These are phyloP conservation scores for Butorides virescens DNA, from an alignment of 2,113 vertebrate genomes.

Conservation along the genomic window DNA sequence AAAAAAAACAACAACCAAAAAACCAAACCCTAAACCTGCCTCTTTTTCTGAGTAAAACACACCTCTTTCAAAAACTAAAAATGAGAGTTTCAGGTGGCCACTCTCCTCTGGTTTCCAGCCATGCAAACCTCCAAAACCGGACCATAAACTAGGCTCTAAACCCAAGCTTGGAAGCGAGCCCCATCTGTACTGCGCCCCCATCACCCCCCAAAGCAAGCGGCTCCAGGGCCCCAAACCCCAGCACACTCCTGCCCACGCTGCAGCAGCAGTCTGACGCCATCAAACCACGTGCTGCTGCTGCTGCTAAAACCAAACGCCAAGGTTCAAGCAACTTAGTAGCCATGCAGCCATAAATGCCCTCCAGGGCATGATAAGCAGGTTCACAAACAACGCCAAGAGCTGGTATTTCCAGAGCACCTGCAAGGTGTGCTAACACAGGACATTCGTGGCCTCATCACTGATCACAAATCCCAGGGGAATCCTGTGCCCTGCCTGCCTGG, in stretches of 20 bases:
- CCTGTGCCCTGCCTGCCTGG: neutral
- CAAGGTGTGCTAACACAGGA: rapidly evolving
- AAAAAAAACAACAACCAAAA: neutral
- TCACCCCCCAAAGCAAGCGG: rapidly evolving
- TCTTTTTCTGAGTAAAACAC: neutral
- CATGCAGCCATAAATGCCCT: rapidly evolving
- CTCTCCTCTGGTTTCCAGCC: neutral
- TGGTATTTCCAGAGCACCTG: neutral
- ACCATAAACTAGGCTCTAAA: neutral
- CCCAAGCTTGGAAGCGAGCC: neutral
- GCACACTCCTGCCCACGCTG: rapidly evolving
- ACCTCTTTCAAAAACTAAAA: neutral
- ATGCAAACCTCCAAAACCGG: neutral
- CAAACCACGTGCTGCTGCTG: rapidly evolving
- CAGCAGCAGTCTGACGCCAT: rapidly evolving
- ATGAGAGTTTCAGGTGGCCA: neutral
- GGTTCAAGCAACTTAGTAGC: neutral
- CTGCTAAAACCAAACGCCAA: rapidly evolving
- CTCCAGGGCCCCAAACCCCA: neutral
- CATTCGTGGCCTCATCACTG: rapidly evolving
- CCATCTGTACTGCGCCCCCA: rapidly evolving
- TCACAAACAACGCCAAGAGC: neutral
- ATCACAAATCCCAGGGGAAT: neutral
- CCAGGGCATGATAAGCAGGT: neutral
- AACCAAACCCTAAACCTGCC: too few relatives aligned